Evolutionary conservation across 2,113 vertebrate species (phyloP).

Genomic region (Semicossyphus pulcher): DNA sequence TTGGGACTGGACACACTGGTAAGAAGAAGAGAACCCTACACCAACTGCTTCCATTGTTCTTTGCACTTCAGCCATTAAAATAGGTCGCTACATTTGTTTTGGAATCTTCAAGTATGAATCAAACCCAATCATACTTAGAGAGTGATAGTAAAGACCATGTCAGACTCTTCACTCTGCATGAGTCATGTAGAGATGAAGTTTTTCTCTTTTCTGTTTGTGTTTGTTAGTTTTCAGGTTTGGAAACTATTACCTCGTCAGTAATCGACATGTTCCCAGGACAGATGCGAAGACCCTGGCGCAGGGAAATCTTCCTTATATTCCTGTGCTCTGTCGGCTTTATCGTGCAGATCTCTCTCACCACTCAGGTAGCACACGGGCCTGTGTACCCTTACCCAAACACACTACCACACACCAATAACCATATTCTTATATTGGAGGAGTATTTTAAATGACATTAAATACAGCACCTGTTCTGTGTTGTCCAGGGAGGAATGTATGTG

Average conservation of each 20-base stretch:
- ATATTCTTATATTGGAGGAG: neutral
- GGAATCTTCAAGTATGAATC: no score
- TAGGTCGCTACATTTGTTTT: no score
- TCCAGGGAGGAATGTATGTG: conserved; percentile 70
- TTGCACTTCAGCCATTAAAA: no score
- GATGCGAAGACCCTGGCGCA: conserved; percentile 36
- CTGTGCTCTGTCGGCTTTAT: conserved; percentile 50
- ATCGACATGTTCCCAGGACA: conserved; percentile 53
- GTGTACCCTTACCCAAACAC: neutral
- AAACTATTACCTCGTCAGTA: conserved; percentile 42
- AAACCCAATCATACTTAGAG: no score
- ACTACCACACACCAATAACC: neutral
- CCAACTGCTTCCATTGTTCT: no score
- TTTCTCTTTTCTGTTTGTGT: neutral
- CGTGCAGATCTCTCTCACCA: conserved; percentile 43
- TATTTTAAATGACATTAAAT: neutral
- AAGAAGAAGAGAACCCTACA: neutral
- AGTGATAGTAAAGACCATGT: neutral
- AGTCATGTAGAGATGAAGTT: neutral
- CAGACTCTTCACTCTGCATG: neutral
- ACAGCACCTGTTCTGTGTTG: neutral
- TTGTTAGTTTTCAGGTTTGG: conserved; percentile 49
- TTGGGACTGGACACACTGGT: conserved; percentile 60
- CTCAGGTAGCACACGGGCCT: conserved; percentile 30
- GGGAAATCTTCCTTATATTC: conserved; percentile 62